Base-by-base conservation (phyloP, 2,797 vertebrate species). In the Pteropus rufus region DNA sequence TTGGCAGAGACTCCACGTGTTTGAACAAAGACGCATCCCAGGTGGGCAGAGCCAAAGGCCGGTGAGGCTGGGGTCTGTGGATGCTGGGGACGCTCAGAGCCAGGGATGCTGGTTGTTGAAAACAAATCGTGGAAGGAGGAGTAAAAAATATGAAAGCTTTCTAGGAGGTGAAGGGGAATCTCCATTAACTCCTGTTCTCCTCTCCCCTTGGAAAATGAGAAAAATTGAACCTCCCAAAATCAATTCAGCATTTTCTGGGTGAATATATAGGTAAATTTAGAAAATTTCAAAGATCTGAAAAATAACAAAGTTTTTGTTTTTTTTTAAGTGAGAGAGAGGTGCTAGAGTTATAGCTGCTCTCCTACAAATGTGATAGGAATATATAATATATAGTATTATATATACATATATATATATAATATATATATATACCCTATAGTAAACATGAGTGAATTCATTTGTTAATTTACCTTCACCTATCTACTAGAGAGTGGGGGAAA, bases 381-480 rank as follows among this genome's bases (percentile, higher is more conserved):
- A 36, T 18, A 49, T 16, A 49, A 49, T 49, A 49, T 16, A 49
- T 49, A 41, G 7, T 44, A 44, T 34, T 34, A 34, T 34, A 34
- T 34, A 34, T 44, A 44, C 10, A 44, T 44, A 15, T 49, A 49
- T 5, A 49, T 5, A 49, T 44, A 44, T 44, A 44, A n/a, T 44
- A 44, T 44, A 44, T 44, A 15, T 49, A 49, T 5, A 49, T 5
- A 49, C 15, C 29, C 19, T 75, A 23, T 34, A 52, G 58, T 52
- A 90, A 79, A 79, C 10, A 31, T 49, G 7, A 83, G 46, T 60
- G 34, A 86, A n/a, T 15, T 23, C 54, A 36, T 34, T 24, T 54
- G 3, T 46, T 91, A 34, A 75, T 56, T 86, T 72, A 64, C 29
- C 84, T 89, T 89, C 44, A 72, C 31, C 44, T 67, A 23, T 29